Conservation (phyloP, 2,113 vertebrate genomes). For the Eonycteris spelaea region DNA sequence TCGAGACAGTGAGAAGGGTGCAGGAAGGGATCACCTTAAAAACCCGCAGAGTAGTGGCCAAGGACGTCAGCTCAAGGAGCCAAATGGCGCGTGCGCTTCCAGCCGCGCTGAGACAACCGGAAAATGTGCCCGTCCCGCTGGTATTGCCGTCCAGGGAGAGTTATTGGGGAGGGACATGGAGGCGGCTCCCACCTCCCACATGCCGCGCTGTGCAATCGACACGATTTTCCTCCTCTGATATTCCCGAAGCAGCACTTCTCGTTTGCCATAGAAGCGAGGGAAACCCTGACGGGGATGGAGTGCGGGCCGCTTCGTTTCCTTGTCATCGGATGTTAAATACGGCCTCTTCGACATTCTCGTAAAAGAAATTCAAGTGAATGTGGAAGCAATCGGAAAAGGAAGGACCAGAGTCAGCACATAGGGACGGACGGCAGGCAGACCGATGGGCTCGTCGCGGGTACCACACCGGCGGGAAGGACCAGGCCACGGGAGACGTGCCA, state of each 20-base stretch:
- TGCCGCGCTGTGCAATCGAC: not conserved
- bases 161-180: not conserved
- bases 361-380: not conserved
- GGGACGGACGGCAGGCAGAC: rapidly evolving
- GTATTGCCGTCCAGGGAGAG: not conserved
- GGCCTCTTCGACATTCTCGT: not conserved
- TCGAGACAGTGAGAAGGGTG: not conserved
- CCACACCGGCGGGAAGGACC: rapidly evolving
- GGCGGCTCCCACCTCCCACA: not conserved
- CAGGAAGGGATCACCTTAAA: not conserved
- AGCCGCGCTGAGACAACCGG: not conserved
- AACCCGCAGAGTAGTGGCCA: not conserved
- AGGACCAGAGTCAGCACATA: not conserved
- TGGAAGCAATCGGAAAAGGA: not conserved
- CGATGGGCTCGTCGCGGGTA: rapidly evolving
- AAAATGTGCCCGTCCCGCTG: not conserved
- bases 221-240: not conserved
- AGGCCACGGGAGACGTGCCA: rapidly evolving
- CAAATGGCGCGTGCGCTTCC: not conserved
- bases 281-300: not conserved
- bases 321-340: not conserved
- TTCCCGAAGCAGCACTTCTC: not conserved
- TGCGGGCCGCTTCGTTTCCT: not conserved
- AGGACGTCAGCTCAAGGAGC: not conserved
- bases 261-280: not conserved